Percentiles rank a stretch among this genome's conserved stretches.
phyloP scores from a whole-genome alignment of 2,113 vertebrate genomes.

The Passerina amoena region DNA sequence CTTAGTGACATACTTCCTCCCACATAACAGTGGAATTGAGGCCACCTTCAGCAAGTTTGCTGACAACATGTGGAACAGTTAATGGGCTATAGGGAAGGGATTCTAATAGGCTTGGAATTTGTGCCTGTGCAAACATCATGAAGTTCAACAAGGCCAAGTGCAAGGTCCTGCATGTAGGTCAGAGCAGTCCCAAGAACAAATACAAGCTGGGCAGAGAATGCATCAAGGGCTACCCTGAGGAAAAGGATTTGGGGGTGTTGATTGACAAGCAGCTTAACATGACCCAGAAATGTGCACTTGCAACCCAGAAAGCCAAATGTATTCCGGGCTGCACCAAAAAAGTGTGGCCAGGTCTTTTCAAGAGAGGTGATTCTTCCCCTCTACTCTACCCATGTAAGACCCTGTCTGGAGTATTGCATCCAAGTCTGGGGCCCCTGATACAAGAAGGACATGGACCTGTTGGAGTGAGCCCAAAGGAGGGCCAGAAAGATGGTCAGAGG shows the following conservation, averaged over 20 bases:
- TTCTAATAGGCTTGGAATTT: background rate
- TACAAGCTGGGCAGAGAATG: background rate
- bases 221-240: background rate
- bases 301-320: background rate
- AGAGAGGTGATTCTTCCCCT: background rate
- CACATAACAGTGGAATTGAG: background rate
- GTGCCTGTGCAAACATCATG: background rate
- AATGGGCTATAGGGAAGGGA: background rate
- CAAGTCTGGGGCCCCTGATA: background rate
- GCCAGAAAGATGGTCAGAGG: background rate
- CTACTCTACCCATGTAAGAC: background rate
- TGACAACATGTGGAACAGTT: background rate
- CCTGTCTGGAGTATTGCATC: background rate
- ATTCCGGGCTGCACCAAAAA: background rate
- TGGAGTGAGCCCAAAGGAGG: background rate
- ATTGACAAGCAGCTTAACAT: background rate
- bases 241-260: background rate
- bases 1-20: background rate
- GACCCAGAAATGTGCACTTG: background rate
- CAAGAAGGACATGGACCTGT: background rate
- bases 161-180: background rate
- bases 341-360: fast-evolving
- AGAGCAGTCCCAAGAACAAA: background rate
- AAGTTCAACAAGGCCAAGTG: background rate
- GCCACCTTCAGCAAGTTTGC: background rate